Evolutionary conservation across 2,113 vertebrate species (phyloP).

Genomic region (Aphelocoma coerulescens): DNA sequence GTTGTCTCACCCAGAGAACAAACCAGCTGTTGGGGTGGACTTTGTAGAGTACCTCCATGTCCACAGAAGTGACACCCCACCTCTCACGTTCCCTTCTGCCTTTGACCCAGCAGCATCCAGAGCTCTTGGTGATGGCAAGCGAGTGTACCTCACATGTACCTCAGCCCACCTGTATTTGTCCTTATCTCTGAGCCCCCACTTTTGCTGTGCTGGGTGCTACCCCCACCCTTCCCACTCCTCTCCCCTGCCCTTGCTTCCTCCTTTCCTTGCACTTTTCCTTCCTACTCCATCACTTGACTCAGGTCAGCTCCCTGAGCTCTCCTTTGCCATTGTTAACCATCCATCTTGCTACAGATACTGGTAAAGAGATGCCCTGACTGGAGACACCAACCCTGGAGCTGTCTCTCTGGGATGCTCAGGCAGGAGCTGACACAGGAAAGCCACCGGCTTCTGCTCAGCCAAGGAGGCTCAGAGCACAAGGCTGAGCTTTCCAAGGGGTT

Average conservation of each 20-base stretch:
- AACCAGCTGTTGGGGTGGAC: neutral
- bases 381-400: neutral
- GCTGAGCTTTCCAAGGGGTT: neutral
- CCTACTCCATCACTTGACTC: neutral
- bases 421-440: neutral
- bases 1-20: neutral
- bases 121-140: neutral
- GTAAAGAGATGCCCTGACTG: neutral
- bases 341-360: neutral
- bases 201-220: neutral
- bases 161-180: neutral
- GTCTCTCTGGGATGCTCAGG: neutral
- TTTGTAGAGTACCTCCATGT: neutral
- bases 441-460: neutral
- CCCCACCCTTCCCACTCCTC: neutral
- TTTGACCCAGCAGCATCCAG: neutral
- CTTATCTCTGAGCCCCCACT: neutral
- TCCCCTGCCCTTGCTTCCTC: neutral
- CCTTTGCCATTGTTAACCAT: neutral
- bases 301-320: neutral
- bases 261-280: neutral
- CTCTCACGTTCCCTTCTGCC: neutral
- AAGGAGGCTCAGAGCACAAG: neutral
- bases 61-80: neutral
- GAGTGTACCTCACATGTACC: neutral